Conservation (phyloP, 2,797 vertebrate species). For the Loriculus beryllinus region DNA sequence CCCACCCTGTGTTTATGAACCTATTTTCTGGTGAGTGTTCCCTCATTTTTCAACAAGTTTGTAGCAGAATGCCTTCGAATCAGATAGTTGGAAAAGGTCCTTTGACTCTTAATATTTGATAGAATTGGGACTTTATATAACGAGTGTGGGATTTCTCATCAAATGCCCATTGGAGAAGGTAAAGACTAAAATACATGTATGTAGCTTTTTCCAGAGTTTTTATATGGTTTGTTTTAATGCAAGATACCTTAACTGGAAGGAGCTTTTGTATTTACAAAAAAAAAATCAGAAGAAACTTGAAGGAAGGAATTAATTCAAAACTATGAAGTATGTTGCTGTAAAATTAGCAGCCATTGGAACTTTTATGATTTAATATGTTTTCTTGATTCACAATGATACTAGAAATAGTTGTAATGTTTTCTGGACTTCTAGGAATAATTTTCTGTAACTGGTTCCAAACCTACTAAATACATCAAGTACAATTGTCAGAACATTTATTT, state of each 20-base stretch:
- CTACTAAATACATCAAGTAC: not conserved
- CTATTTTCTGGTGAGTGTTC: not conserved
- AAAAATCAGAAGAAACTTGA: not conserved
- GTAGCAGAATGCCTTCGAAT: not conserved
- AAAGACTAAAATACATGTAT: not conserved
- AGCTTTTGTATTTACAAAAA: not conserved
- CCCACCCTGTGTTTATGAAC: not conserved
- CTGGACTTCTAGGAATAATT: slow-evolving; percentile 19
- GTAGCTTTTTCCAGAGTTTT: not conserved
- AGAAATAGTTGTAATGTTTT: not conserved
- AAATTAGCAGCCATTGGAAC: not conserved
- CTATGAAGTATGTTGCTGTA: not conserved
- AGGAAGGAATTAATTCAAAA: not conserved
- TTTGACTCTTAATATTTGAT: not conserved
- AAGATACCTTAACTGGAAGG: not conserved
- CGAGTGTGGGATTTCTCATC: not conserved
- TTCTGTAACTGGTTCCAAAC: not conserved
- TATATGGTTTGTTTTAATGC: not conserved
- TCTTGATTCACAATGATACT: not conserved
- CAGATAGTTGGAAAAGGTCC: not conserved
- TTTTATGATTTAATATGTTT: not conserved
- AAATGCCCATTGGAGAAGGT: not conserved
- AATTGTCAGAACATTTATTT: slow-evolving; percentile 32
- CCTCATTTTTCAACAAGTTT: not conserved
- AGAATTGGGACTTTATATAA: not conserved